These are phyloP conservation scores for Oeneis ivallda DNA, from an alignment of 2,888 invertebrate species.

Conservation along the genomic window DNA sequence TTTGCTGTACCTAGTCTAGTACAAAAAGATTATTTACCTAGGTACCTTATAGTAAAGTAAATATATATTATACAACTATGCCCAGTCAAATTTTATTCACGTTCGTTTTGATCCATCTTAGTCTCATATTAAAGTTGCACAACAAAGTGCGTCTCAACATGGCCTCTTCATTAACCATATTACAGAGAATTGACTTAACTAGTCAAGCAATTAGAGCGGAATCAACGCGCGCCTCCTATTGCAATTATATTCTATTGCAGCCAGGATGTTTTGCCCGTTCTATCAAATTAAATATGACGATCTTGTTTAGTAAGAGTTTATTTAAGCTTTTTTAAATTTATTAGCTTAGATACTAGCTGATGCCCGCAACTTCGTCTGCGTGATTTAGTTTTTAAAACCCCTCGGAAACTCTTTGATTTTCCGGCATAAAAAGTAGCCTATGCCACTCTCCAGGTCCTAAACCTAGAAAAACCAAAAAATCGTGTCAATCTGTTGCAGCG, in stretches of 20 bases:
- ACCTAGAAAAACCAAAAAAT: too few species aligned
- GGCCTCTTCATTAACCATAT: constrained; percentile 59
- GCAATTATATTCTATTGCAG: constrained; percentile 28
- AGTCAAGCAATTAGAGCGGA: constrained; percentile 56
- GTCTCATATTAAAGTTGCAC: neutral
- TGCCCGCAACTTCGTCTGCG: too few species aligned
- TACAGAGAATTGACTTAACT: constrained; percentile 72
- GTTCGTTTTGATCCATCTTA: neutral
- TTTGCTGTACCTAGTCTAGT: too few species aligned
- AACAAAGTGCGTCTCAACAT: constrained; percentile 54
- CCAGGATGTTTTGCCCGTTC: constrained; percentile 43
- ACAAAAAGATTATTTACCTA: too few species aligned
- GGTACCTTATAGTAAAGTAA: too few species aligned
- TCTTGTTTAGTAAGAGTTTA: neutral
- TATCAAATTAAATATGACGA: constrained; percentile 29
- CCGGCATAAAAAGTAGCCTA: too few species aligned
- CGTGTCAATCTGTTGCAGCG: too few species aligned
- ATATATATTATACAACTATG: too few species aligned
- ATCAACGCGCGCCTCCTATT: constrained; percentile 36
- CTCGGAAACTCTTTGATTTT: too few species aligned
- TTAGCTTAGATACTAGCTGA: too few species aligned
- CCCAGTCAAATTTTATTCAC: neutral
- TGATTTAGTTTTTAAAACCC: too few species aligned
- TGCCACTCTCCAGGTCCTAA: too few species aligned
- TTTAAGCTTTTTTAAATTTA: neutral